Evolutionary conservation across 2,888 invertebrate species (phyloP).

Genomic region (Halictus ligatus): DNA sequence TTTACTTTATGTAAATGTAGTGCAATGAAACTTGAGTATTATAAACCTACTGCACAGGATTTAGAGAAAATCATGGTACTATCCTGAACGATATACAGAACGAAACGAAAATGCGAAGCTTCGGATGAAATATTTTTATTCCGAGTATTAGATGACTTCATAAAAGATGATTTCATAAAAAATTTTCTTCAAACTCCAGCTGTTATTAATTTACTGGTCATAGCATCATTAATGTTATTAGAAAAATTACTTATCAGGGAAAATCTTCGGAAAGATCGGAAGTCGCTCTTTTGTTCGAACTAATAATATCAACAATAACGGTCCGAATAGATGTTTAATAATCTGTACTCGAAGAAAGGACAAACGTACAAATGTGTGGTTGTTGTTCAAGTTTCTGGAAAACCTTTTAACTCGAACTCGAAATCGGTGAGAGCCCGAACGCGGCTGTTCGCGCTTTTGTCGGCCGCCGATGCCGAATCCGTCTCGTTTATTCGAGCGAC

Average conservation of each 20-base stretch:
- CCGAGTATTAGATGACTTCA: too few relatives aligned
- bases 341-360: background rate
- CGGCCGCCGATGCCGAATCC: background rate
- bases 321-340: background rate
- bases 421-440: background rate
- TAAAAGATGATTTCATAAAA: too few relatives aligned
- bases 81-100: background rate
- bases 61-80: background rate
- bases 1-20: background rate
- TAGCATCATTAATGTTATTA: background rate
- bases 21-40: background rate
- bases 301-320: background rate
- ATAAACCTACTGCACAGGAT: background rate
- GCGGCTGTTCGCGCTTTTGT: background rate
- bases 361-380: background rate
- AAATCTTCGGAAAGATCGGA: background rate
- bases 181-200: background rate
- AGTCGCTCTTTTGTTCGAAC: background rate
- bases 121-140: background rate
- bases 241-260: background rate
- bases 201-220: background rate
- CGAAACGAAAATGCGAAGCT: conserved; percentile 1
- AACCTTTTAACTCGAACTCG: background rate
- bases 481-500: background rate
- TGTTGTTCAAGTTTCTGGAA: background rate